Evolutionary conservation across 2,797 vertebrate species (phyloP).

Genomic region (Carapus acus): DNA sequence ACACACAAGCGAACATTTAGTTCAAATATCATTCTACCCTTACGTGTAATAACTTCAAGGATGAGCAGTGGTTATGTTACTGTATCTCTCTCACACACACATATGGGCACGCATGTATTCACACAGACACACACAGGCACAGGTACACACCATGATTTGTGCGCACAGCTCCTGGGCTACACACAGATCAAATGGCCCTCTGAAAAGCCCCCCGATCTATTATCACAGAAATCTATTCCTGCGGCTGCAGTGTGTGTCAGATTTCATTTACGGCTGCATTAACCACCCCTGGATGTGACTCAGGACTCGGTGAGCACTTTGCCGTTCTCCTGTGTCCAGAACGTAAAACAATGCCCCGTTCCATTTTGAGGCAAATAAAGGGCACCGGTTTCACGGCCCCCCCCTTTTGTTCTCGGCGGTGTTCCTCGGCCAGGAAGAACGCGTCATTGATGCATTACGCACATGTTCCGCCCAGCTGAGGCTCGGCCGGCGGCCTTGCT

Average conservation of each 20-base stretch:
- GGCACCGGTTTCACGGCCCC: slow-evolving; percentile 36
- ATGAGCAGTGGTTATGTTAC: not conserved
- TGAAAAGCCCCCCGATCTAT: slow-evolving; percentile 47
- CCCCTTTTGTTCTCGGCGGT: slow-evolving; percentile 54
- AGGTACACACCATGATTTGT: slow-evolving; percentile 8
- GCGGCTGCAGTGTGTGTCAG: slow-evolving; percentile 42
- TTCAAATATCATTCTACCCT: not conserved
- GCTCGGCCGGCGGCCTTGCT: slow-evolving; percentile 5
- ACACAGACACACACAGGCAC: no score
- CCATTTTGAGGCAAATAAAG: slow-evolving; percentile 45
- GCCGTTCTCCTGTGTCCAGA: slow-evolving; percentile 49
- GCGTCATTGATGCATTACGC: slow-evolving; percentile 49
- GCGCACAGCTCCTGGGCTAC: not conserved
- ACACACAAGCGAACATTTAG: not conserved
- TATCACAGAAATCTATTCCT: slow-evolving; percentile 55
- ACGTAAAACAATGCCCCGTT: slow-evolving; percentile 58
- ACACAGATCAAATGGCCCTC: slow-evolving; percentile 45
- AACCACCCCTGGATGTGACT: slow-evolving; percentile 54
- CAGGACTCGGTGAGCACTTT: slow-evolving; percentile 51
- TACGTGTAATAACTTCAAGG: slow-evolving; percentile 21
- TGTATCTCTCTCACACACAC: no score
- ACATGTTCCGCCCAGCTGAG: slow-evolving; percentile 54
- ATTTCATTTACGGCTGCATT: slow-evolving; percentile 59
- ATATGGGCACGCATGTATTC: no score
- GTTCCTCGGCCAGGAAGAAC: slow-evolving; percentile 56